Evolutionary conservation across 2,888 invertebrate genomes (phyloP).

Genomic region (Philereme vetulata): DNA sequence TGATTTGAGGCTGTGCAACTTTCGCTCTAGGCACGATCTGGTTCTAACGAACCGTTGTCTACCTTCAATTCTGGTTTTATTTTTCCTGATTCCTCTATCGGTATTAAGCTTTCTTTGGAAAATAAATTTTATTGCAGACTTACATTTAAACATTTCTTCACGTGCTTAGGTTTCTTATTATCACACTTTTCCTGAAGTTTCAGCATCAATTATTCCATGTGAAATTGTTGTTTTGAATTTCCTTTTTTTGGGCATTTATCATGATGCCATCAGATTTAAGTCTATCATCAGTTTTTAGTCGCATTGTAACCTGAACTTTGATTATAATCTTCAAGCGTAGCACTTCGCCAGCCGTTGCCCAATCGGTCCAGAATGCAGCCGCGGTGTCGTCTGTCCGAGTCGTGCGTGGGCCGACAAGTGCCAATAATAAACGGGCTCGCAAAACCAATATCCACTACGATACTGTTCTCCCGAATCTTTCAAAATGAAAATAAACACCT

Average conservation of each 20-base stretch:
- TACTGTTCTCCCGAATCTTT: conserved; percentile 5
- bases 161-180: too few species aligned
- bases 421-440: conserved; percentile 47
- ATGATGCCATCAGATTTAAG: too few species aligned
- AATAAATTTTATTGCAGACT: background rate
- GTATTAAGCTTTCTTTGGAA: conserved; percentile 16
- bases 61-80: conserved; percentile 43
- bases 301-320: conserved; percentile 38
- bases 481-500: background rate
- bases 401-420: conserved; percentile 45
- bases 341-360: conserved; percentile 55
- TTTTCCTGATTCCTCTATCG: conserved; percentile 37
- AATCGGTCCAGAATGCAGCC: conserved; percentile 68
- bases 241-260: too few species aligned
- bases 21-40: conserved; percentile 72
- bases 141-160: too few species aligned
- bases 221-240: too few species aligned
- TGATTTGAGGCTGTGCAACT: conserved; percentile 72
- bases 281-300: background rate
- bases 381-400: conserved; percentile 53
- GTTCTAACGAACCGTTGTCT: conserved; percentile 55
- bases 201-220: too few species aligned
- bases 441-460: conserved; percentile 25
- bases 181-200: too few species aligned
- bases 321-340: conserved; percentile 43